Evolutionary conservation across 2,888 invertebrate genomes (phyloP).

Genomic region (Drosophila rubida): DNA sequence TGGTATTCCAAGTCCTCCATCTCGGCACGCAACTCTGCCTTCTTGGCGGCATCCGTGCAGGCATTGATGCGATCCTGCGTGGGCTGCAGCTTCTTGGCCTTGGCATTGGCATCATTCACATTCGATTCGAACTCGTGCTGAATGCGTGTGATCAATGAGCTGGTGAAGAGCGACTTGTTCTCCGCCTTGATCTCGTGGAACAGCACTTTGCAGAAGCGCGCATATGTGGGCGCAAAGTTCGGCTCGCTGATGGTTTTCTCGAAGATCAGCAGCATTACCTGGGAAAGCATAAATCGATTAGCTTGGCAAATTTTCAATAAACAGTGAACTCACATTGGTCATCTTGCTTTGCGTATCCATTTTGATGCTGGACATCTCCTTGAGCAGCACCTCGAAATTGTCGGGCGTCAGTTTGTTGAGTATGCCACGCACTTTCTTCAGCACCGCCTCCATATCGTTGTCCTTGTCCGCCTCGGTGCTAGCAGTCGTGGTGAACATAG

Average conservation of each 20-base stretch:
- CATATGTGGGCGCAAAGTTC: constrained; percentile 83
- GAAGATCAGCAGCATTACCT: constrained; percentile 83
- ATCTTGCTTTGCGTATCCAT: constrained; percentile 80
- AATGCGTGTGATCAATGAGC: constrained; percentile 76
- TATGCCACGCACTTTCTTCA: constrained; percentile 83
- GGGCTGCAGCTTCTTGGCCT: constrained; percentile 79
- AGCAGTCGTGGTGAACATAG: constrained; percentile 30
- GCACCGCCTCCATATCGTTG: constrained; percentile 74
- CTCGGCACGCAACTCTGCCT: constrained; percentile 80
- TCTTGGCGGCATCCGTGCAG: constrained; percentile 71
- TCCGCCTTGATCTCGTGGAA: constrained; percentile 81
- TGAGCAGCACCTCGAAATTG: constrained; percentile 82
- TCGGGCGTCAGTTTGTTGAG: constrained; percentile 83
- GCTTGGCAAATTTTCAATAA: not conserved
- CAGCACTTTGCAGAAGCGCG: constrained; percentile 82
- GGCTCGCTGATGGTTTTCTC: constrained; percentile 84
- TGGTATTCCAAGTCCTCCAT: constrained; percentile 83
- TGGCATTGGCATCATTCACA: constrained; percentile 83
- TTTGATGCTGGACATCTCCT: constrained; percentile 79
- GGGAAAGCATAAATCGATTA: not conserved
- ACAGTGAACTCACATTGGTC: constrained; percentile 70
- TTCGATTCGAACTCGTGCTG: constrained; percentile 82
- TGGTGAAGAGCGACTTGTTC: constrained; percentile 74
- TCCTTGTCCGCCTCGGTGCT: constrained; percentile 42
- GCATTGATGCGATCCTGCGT: constrained; percentile 72